A percentile compares a stretch with the other conserved stretches of the same genome.
These are phyloP conservation scores for Diplolepis rosae DNA, from an alignment of 2,888 invertebrate genomes.

Conservation along the genomic window DNA sequence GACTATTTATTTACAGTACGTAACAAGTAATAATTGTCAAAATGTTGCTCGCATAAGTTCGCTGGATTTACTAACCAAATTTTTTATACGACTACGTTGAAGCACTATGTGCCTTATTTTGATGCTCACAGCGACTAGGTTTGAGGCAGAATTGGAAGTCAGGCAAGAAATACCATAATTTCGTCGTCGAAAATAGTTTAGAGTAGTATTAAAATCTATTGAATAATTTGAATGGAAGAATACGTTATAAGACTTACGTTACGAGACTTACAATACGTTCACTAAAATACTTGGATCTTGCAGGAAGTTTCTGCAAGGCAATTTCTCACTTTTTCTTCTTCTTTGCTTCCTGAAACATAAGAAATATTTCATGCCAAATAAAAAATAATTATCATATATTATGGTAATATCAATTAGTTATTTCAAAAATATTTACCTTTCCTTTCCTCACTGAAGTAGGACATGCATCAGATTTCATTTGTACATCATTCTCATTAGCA, in stretches of 20 bases:
- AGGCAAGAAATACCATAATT: not conserved
- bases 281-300: constrained; percentile 18
- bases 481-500: not conserved
- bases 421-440: constrained; percentile 32
- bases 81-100: not conserved
- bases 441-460: constrained; percentile 33
- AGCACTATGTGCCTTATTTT: not conserved
- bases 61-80: not conserved
- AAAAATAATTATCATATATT: not conserved
- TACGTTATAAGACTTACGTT: constrained; percentile 4
- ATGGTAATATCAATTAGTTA: not conserved
- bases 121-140: not conserved
- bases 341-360: constrained; percentile 39
- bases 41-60: too few relatives aligned
- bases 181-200: not conserved
- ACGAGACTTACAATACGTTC: constrained; percentile 27
- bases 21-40: not conserved
- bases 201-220: not conserved
- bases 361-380: not conserved
- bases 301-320: constrained; percentile 1
- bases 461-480: not conserved
- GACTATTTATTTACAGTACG: constrained; percentile 5
- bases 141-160: not conserved
- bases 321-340: constrained; percentile 41
- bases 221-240: not conserved